Evolutionary conservation across 1,140 invertebrate genomes (phyloP), one percentile per base, ranked within the genome.

Genomic region (Drosophila teissieri): DNA sequence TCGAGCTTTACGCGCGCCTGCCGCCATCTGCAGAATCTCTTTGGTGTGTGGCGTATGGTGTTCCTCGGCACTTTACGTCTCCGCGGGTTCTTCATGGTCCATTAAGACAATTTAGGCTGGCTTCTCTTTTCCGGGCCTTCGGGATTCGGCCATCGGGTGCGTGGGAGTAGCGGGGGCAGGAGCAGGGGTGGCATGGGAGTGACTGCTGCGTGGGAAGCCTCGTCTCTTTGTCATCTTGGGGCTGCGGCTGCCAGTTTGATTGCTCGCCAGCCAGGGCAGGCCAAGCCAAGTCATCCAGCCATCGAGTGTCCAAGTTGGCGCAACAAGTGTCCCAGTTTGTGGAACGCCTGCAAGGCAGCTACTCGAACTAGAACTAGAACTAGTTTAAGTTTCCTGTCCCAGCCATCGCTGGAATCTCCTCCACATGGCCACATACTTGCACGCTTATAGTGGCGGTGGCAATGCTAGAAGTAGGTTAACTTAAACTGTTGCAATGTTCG

Each of bases 251-350:
- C 24, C 24, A 24, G 80, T 70, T 83, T 83, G 80, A 83, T 74
- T 82, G 73, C 56, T 44, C 53, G 51, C 39, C 6, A 64, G 40
- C 24, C 58, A 36, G 22, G n/a, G 27, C 36, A 37, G 31, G 39
- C 31, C 57, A 58, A 46, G 53, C 17, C 54, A 56, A 56, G 42
- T 19, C 44, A 42, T 55, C 34, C 42, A 68, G 62, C 45, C 57
- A 52, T 52, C 60, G 24, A 42, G 63, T 74, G 65, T 77, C 65
- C 73, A 85, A 77, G 57, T 83, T 68, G 83, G 44, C 61, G 76
- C 84, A 88, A 88, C 83, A 88, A 88, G 84, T 88, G 84, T 88
- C 84, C 84, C 84, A 88, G 60, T 88, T 86, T 83, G 79, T 83
- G 72, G 74, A 61, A 44, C 46, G 52, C 52, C 48, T 56, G 46